Evolutionary conservation across 2,113 vertebrate species (phyloP).

Genomic region (Ibidorhyncha struthersii): DNA sequence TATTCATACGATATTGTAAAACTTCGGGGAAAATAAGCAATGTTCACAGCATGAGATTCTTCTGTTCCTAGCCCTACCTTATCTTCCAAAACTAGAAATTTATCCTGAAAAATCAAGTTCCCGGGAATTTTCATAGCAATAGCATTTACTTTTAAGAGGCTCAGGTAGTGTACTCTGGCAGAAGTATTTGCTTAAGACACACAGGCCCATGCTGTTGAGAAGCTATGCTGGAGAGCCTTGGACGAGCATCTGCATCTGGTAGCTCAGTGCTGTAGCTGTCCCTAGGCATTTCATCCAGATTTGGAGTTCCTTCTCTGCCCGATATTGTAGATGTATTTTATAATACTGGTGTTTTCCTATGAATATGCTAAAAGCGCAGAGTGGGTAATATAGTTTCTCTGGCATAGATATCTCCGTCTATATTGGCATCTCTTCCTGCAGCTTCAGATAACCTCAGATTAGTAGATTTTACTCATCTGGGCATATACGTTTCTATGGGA

Average conservation of each 20-base stretch:
- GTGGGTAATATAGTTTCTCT: not conserved
- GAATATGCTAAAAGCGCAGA: not conserved
- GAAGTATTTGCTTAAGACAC: not conserved
- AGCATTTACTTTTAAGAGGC: not conserved
- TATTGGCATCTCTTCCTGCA: not conserved
- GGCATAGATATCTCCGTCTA: not conserved
- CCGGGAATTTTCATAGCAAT: not conserved
- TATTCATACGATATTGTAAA: not conserved
- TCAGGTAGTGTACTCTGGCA: not conserved
- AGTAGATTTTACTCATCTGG: not conserved
- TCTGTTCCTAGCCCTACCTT: not conserved
- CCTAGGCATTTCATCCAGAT: not conserved
- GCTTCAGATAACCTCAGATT: not conserved
- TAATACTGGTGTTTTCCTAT: not conserved
- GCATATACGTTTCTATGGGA: not conserved
- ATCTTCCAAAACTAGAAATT: not conserved
- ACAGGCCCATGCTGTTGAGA: not conserved
- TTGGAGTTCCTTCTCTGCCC: not conserved
- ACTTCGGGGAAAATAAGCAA: not conserved
- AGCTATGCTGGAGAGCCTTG: not conserved
- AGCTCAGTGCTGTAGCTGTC: not conserved
- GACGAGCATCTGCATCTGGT: not conserved
- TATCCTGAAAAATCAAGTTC: not conserved
- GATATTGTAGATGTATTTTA: rapidly evolving
- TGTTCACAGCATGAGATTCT: not conserved